Evolutionary conservation across 2,113 vertebrate genomes (phyloP), one percentile per base, ranked within the genome.

Genomic region (Malurus cyaneus): DNA sequence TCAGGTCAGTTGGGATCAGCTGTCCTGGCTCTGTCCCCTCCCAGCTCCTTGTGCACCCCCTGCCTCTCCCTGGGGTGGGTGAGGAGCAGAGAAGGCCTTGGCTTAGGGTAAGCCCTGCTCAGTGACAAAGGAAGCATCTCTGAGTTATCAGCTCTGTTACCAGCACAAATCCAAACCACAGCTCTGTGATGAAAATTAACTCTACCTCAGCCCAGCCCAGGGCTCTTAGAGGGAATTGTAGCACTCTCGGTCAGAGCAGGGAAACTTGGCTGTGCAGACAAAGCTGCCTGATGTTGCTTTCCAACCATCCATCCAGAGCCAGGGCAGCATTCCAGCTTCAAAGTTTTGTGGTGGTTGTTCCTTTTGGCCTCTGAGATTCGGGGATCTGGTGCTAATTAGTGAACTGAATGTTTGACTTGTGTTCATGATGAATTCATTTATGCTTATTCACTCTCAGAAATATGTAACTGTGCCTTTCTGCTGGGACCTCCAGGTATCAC

Each of bases 341-440:
- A 2, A n/a, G 79, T 83, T 92, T 82, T 88, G 78, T 77, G 44
- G 46, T 61, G n/a, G n/a, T 67, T 90, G 53, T 93, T 97, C 86
- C 70, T 91, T 95, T 61, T 86, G 80, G 76, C 69, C 50, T 73
- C 83, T 3, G 21, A 90, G 62, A 50, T 96, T 84, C 57, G 47
- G 79, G 80, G 65, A 76, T 90, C 53, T 95, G 96, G 62, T 80
- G 69, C 61, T 64, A 93, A 88, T 95, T 64, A 94, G 52, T 25
- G 72, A 94, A 70, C 44, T 56, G 64, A 90, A 83, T 62, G 53
- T 62, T 77, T 66, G 74, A 90, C 67, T 60, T 96, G 62, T 74
- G 88, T 92, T 95, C 36, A 41, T 32, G 44, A 67, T 86, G 28
- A 96, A 93, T 95, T 92, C 2, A 56, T 78, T 93, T 93, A 36